Evolutionary conservation across 2,113 vertebrate genomes (phyloP), one percentile per base, ranked within the genome.

Genomic region (Brachionichthys hirsutus): DNA sequence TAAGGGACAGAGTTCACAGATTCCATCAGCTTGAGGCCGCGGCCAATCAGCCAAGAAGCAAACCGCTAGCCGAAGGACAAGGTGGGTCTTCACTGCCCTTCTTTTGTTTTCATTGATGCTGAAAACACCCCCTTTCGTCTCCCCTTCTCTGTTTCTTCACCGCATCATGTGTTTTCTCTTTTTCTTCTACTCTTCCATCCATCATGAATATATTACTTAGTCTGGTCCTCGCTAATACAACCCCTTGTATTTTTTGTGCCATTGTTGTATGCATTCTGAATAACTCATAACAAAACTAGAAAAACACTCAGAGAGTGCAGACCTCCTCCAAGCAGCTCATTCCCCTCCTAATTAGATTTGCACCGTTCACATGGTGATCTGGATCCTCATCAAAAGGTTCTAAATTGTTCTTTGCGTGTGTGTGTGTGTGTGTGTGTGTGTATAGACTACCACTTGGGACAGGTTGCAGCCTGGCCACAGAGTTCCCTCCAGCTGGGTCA

Each of bases 1-100:
- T 92, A 89, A 93, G 94, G 93, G 93, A 98, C 91, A 94, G 93
- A 91, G 93, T 95, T 88, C 94, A 96, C 91, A 96, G 92, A 87
- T 96, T 98, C 87, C 94, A 95, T 90, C 95, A 91, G 86, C 91
- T 96, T 93, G 92, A 94, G 68, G 91, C 92, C 54, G 93, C 91
- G 48, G 15, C 92, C 88, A 93, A 92, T 79, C 90, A 93, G 17
- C 78, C 88, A 62, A 89, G 90, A 78, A 93, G 80, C 91, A 92
- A 77, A 59, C 87, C 89, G 74, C 86, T 86, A 62, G 69, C 90
- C 86, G 90, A 86, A 76, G 81, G 89, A 89, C 91, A 92, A 97
- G 95, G 95, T 97, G 92, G 92, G 95, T 96, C 85, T 83, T 70
- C 47, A 20, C 40, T 62, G 36, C 24, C 24, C 12, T 38, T 12